These are phyloP conservation scores for Pantelozetes paolii DNA, from an alignment of 2,888 invertebrate species.

Conservation along the genomic window DNA sequence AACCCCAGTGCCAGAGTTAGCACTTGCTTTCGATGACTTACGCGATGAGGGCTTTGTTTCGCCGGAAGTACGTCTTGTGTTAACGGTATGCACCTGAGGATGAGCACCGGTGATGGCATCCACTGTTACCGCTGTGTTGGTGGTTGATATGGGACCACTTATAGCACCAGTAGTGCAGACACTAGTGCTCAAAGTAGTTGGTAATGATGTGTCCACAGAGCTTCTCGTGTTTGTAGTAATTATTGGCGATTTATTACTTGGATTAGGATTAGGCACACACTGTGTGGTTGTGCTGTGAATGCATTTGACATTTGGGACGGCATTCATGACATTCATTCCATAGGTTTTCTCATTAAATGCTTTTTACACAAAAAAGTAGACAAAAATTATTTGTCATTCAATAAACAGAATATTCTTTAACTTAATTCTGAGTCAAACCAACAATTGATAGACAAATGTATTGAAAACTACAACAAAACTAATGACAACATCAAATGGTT, in stretches of 20 bases:
- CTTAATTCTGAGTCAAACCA: no score
- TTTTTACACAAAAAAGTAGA: no score
- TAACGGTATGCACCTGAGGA: constrained; percentile 15
- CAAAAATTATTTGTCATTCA: no score
- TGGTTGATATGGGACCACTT: background rate
- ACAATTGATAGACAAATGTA: no score
- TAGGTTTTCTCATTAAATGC: background rate
- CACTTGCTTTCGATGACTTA: constrained; percentile 3
- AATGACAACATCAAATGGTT: no score
- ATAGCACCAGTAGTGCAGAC: background rate
- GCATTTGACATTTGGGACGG: constrained; percentile 22
- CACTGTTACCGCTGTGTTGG: constrained; percentile 18
- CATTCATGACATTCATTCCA: constrained; percentile 26
- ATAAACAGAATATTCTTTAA: no score
- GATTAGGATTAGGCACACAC: constrained; percentile 14
- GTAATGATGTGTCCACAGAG: background rate
- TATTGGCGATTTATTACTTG: constrained; percentile 1
- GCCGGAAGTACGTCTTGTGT: background rate
- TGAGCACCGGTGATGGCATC: constrained; percentile 12
- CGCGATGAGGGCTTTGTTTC: background rate
- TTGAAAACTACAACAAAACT: no score
- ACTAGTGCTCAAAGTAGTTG: no score
- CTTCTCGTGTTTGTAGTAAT: background rate
- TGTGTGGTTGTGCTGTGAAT: constrained; percentile 13
- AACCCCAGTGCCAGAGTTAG: background rate